These are phyloP conservation scores for Lutjanus erythropterus DNA, from an alignment of 2,113 vertebrate species.

Conservation along the genomic window DNA sequence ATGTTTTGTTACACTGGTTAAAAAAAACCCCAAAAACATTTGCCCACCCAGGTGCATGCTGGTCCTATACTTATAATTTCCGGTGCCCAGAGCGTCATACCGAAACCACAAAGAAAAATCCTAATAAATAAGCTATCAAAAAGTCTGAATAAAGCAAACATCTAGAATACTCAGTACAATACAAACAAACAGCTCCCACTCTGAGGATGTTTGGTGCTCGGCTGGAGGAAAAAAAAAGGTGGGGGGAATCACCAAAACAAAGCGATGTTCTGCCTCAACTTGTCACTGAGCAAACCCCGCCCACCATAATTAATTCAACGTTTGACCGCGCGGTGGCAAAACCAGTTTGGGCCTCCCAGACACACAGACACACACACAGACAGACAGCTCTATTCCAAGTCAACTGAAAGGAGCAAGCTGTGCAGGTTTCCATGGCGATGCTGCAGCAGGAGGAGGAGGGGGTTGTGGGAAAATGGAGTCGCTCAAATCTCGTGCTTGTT, in stretches of 20 bases:
- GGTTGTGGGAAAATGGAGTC: slow-evolving; percentile 11
- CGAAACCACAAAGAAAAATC: too few species aligned
- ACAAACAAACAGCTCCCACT: too few species aligned
- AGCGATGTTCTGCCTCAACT: neutral
- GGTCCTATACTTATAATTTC: too few species aligned
- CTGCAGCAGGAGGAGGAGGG: neutral
- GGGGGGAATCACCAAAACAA: neutral
- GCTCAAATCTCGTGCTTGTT: slow-evolving; percentile 20
- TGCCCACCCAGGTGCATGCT: too few species aligned
- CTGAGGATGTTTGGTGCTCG: neutral
- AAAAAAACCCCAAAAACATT: too few species aligned
- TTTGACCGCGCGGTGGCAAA: neutral
- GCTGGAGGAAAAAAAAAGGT: too few species aligned
- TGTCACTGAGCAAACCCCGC: neutral
- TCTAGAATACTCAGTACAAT: too few species aligned
- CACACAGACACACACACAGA: too few species aligned
- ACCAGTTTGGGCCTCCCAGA: slow-evolving; percentile 32
- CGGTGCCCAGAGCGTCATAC: too few species aligned
- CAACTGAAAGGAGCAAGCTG: slow-evolving; percentile 11
- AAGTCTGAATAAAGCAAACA: too few species aligned
- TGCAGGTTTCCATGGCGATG: slow-evolving; percentile 55
- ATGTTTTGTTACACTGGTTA: too few species aligned
- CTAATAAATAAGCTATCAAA: too few species aligned
- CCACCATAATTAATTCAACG: slow-evolving; percentile 9
- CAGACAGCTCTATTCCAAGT: slow-evolving; percentile 41